Evolutionary conservation across 2,113 vertebrate genomes (phyloP).

Genomic region (Podarcis muralis): DNA sequence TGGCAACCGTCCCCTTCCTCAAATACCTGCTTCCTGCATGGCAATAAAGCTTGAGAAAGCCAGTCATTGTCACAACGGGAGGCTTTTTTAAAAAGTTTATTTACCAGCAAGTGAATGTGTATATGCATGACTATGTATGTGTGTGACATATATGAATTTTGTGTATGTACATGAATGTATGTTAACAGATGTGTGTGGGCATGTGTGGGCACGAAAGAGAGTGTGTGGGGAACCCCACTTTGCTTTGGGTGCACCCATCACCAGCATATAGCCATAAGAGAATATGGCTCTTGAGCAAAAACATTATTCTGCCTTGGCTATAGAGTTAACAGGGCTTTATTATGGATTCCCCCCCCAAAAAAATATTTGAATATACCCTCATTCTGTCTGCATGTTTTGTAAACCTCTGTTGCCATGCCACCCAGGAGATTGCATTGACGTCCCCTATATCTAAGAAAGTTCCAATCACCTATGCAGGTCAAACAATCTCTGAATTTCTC

Average conservation of each 20-base stretch:
- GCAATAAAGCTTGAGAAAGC: too few species aligned
- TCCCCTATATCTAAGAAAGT: background rate
- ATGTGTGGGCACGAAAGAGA: background rate
- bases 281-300: background rate
- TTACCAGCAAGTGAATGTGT: background rate
- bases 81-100: too few species aligned
- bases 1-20: too few species aligned
- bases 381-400: background rate
- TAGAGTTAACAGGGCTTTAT: background rate
- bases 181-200: too few species aligned
- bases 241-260: background rate
- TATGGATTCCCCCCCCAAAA: too few species aligned
- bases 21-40: too few species aligned
- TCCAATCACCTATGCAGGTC: background rate
- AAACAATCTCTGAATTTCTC: background rate
- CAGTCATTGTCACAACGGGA: too few species aligned
- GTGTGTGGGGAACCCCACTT: background rate
- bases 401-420: background rate
- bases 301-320: background rate
- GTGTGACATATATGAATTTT: too few species aligned
- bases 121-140: background rate
- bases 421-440: background rate
- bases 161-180: background rate
- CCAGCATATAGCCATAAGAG: background rate
- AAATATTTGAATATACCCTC: background rate